Conservation (phyloP, 2,888 invertebrate genomes). For the Bibio marci region DNA sequence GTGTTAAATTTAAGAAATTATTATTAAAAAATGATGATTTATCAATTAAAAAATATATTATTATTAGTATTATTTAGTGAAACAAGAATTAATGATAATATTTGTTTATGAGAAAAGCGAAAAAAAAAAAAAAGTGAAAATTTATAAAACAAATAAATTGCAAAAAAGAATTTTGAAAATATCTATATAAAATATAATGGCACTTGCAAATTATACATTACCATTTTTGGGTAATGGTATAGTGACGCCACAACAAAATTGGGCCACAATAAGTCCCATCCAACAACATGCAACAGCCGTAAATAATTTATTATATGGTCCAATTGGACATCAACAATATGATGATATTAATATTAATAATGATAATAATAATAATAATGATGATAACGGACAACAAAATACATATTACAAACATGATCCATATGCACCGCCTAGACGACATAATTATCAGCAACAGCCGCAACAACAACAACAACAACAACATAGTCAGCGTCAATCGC, state of each 20-base stretch:
- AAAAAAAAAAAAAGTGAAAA: no score
- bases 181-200: slow-evolving; percentile 15
- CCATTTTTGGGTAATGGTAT: slow-evolving; percentile 15
- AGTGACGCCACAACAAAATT: slow-evolving; percentile 18
- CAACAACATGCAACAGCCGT: slow-evolving; percentile 26
- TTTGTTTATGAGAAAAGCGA: no score
- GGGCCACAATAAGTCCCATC: slow-evolving; percentile 21
- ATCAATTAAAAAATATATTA: no score
- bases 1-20: no score
- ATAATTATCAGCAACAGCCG: slow-evolving; percentile 12
- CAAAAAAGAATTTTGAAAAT: no score
- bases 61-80: no score
- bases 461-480: slow-evolving; percentile 12
- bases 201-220: slow-evolving; percentile 27
- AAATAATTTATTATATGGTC: slow-evolving; percentile 27
- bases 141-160: no score
- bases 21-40: no score
- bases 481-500: slow-evolving; percentile 13
- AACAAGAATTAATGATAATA: no score
- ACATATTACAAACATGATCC: slow-evolving; percentile 29
- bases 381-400: slow-evolving; percentile 6
- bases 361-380: neutral
- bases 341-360: slow-evolving; percentile 10
- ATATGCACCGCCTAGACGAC: slow-evolving; percentile 19
- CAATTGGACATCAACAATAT: slow-evolving; percentile 26